Conservation (phyloP, 2,113 vertebrate genomes). For the Isurus oxyrinchus region DNA sequence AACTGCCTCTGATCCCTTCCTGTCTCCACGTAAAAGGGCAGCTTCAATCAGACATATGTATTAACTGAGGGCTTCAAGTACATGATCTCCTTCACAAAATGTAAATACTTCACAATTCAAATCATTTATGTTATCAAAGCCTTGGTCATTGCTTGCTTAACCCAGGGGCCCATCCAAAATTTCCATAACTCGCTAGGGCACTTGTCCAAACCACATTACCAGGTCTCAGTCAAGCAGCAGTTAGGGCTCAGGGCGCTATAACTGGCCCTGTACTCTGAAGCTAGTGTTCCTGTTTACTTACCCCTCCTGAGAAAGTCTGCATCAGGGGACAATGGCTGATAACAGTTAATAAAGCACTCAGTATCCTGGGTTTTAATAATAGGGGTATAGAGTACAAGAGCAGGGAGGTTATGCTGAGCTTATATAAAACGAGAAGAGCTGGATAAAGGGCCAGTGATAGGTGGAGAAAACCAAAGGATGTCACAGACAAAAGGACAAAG, state of each 20-base stretch:
- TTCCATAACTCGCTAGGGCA: background rate
- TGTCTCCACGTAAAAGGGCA: background rate
- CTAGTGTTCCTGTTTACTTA: background rate
- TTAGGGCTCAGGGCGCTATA: background rate
- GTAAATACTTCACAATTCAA: background rate
- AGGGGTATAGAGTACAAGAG: no score
- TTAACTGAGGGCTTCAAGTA: background rate
- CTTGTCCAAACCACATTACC: background rate
- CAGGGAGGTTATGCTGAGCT: no score
- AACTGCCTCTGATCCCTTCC: background rate
- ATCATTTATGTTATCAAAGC: background rate
- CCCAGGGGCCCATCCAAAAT: background rate
- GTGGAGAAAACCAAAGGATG: no score
- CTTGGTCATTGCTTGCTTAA: background rate
- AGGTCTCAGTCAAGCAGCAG: background rate
- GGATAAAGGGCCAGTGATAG: no score
- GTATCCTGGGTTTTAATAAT: no score
- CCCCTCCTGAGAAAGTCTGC: background rate
- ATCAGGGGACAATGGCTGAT: background rate
- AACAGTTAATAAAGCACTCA: background rate
- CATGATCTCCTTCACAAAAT: background rate
- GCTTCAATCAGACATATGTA: background rate
- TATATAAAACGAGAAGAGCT: no score
- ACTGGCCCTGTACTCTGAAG: background rate
- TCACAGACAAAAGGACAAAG: no score